phyloP scores from a whole-genome alignment of 1,140 invertebrate genomes.

The Hypothenemus hampei region DNA sequence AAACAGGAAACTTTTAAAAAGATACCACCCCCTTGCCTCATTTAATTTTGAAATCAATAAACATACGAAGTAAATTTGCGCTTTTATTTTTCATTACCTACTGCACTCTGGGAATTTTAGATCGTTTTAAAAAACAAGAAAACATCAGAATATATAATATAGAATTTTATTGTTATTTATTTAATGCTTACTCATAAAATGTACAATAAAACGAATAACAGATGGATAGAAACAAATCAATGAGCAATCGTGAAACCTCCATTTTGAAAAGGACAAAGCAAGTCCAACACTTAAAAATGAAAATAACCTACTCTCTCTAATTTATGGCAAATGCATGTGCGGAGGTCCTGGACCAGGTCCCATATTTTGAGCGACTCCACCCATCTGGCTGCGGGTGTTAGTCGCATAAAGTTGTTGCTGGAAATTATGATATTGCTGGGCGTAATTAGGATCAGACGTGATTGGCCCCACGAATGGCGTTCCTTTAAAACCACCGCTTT shows the following conservation, averaged over 20 bases:
- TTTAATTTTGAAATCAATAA: conserved; percentile 45
- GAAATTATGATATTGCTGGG: conserved; percentile 92
- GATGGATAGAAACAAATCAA: conserved; percentile 47
- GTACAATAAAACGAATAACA: conserved; percentile 48
- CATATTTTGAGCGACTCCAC: conserved; percentile 44
- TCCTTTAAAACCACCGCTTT: conserved; percentile 69
- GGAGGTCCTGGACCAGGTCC: conserved; percentile 40
- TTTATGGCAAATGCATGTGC: conserved; percentile 45
- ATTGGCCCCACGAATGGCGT: conserved; percentile 76
- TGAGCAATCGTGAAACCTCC: conserved; percentile 48
- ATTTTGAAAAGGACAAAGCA: conserved; percentile 41
- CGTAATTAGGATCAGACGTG: conserved; percentile 85
- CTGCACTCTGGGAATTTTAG: too few relatives aligned
- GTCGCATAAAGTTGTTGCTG: conserved; percentile 92
- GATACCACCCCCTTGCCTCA: conserved; percentile 27
- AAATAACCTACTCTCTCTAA: conserved; percentile 40
- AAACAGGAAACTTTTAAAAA: background rate
- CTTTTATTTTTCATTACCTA: too few relatives aligned
- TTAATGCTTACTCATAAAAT: conserved; percentile 46
- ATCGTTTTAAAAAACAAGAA: too few relatives aligned
- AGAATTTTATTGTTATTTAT: conserved; percentile 47
- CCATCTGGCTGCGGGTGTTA: conserved; percentile 63
- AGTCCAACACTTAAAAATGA: conserved; percentile 42
- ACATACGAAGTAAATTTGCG: too few relatives aligned
- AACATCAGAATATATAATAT: conserved; percentile 44